A percentile compares a stretch with the other conserved stretches of the same genome.
These are phyloP conservation scores for Avahi laniger DNA, from an alignment of 2,797 vertebrate genomes.

Conservation along the genomic window DNA sequence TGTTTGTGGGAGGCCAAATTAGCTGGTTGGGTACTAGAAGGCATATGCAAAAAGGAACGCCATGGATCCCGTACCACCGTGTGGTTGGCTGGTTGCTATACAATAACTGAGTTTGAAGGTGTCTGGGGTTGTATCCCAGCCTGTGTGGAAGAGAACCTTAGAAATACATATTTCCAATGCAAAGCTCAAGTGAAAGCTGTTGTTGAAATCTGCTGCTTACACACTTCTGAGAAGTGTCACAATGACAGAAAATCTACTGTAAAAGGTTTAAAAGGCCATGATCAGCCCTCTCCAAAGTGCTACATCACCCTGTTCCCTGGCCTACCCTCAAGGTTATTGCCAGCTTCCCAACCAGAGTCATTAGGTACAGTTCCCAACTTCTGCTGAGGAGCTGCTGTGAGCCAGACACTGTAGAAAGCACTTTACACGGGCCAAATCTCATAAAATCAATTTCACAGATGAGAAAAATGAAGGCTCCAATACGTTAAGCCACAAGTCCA, in stretches of 20 bases:
- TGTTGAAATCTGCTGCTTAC: background rate
- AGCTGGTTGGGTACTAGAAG: background rate
- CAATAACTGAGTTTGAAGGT: background rate
- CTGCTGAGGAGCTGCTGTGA: background rate
- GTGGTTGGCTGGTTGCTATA: background rate
- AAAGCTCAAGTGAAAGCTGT: background rate
- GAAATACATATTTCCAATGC: background rate
- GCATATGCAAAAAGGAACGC: too few relatives aligned
- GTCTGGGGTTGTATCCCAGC: background rate
- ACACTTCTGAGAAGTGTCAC: background rate
- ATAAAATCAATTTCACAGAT: background rate
- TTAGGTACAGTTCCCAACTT: background rate
- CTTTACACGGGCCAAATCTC: background rate
- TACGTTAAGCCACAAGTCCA: background rate
- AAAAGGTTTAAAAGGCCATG: background rate
- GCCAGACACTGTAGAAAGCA: background rate
- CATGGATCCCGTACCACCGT: fast-evolving
- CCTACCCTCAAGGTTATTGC: background rate
- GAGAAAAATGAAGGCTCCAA: background rate
- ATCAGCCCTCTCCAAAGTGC: background rate
- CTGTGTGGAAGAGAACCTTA: background rate
- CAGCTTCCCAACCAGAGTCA: background rate
- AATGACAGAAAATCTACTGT: background rate
- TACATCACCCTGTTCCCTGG: background rate
- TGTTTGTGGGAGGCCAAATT: background rate